These are phyloP conservation scores for Potamarius usumacintae DNA, from an alignment of 2,113 vertebrate species.

Conservation along the genomic window DNA sequence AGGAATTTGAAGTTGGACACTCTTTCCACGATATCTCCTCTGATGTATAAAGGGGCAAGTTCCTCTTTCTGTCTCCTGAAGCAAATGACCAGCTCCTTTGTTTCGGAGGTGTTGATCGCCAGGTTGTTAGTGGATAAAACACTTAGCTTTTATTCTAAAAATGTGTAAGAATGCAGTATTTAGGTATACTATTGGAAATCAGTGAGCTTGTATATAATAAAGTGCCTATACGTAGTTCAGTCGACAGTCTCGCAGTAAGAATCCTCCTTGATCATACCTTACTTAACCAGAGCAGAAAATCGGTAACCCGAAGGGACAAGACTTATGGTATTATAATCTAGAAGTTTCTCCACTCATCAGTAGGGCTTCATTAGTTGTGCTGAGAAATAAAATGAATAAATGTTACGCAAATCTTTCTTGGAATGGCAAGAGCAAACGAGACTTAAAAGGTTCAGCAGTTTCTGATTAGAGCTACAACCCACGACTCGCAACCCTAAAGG, in stretches of 20 bases:
- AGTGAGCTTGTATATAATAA: too few species aligned
- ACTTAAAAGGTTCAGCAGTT: slow-evolving; percentile 13
- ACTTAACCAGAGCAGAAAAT: not conserved
- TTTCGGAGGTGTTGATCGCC: too few species aligned
- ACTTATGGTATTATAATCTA: not conserved
- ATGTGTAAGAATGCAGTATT: not conserved
- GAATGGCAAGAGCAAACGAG: not conserved
- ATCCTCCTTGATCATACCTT: not conserved
- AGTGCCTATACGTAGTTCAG: not conserved
- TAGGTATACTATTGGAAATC: not conserved
- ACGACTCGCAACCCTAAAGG: slow-evolving; percentile 4
- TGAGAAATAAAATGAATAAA: not conserved
- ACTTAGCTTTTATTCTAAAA: not conserved
- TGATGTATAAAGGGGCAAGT: too few species aligned
- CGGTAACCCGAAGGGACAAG: not conserved
- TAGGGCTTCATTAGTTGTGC: slow-evolving; percentile 10
- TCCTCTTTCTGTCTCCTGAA: too few species aligned
- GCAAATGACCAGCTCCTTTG: too few species aligned
- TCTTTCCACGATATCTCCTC: too few species aligned
- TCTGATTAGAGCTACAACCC: slow-evolving; percentile 27
- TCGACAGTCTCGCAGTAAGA: not conserved
- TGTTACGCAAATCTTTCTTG: not conserved
- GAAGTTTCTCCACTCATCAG: not conserved
- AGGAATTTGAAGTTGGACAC: too few species aligned
- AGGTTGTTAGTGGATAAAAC: not conserved